phyloP scores from a whole-genome alignment of 2,797 vertebrate genomes.

The Platyrinchus mystaceus region DNA sequence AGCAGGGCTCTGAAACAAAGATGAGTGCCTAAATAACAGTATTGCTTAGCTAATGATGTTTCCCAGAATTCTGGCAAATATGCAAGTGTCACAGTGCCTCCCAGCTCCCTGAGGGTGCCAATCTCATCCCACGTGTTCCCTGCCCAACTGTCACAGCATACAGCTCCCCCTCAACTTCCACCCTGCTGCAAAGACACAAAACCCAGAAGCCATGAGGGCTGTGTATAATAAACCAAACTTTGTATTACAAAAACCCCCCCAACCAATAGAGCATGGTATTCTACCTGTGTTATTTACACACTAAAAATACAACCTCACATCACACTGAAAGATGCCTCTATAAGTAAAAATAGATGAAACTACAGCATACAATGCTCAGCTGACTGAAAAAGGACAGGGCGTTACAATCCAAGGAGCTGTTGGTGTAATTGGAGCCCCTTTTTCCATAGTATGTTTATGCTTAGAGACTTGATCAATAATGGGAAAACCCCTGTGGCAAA shows the following conservation, averaged over 20 bases:
- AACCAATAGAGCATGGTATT: not conserved
- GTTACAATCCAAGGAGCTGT: not conserved
- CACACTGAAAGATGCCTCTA: not conserved
- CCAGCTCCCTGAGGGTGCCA: not conserved
- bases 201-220: not conserved
- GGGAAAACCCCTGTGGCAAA: not conserved
- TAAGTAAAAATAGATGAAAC: not conserved
- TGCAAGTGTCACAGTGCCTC: not conserved
- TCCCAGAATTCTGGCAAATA: not conserved
- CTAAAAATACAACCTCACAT: not conserved
- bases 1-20: not conserved
- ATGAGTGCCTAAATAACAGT: not conserved
- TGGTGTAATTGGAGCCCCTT: not conserved
- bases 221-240: not conserved
- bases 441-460: not conserved
- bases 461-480: not conserved
- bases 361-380: not conserved
- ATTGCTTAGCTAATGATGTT: not conserved
- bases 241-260: not conserved
- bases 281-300: not conserved
- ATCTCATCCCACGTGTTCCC: not conserved
- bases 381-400: not conserved
- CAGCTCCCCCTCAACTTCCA: constrained; percentile 14
- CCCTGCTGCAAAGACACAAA: not conserved
- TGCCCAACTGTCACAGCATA: not conserved